Conservation (phyloP, 2,113 vertebrate species). For the Cochlearius cochlearius region DNA sequence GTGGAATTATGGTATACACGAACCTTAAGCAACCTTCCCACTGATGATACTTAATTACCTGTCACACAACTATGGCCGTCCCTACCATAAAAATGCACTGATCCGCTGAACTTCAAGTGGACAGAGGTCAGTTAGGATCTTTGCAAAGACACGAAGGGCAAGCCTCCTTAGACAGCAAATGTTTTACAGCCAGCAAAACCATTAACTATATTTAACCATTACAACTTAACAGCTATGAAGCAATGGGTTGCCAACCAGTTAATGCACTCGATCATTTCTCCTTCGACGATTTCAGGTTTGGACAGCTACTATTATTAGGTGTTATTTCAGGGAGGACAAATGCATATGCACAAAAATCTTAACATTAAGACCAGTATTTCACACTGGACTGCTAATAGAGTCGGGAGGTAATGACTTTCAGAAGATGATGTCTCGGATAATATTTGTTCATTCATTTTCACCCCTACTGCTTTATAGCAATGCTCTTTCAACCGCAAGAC, state of each 20-base stretch:
- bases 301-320: not conserved
- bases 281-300: not conserved
- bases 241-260: not conserved
- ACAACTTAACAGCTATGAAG: not conserved
- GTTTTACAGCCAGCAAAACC: not conserved
- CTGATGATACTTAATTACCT: slow-evolving; percentile 57
- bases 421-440: not conserved
- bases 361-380: not conserved
- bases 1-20: slow-evolving; percentile 58
- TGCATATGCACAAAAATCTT: not conserved
- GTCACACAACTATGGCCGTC: not conserved
- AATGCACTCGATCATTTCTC: not conserved
- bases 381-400: not conserved
- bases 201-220: not conserved
- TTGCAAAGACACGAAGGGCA: not conserved
- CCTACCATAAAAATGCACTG: slow-evolving; percentile 25
- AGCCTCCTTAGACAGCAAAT: not conserved
- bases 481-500: not conserved
- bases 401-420: not conserved
- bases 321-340: not conserved
- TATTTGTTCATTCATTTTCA: not conserved
- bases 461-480: not conserved
- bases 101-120: not conserved
- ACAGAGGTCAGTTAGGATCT: not conserved
- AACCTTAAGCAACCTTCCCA: slow-evolving; percentile 23